Evolutionary conservation across 2,797 vertebrate species (phyloP), one percentile per base, ranked within the genome.

Genomic region (Salarias fasciatus): DNA sequence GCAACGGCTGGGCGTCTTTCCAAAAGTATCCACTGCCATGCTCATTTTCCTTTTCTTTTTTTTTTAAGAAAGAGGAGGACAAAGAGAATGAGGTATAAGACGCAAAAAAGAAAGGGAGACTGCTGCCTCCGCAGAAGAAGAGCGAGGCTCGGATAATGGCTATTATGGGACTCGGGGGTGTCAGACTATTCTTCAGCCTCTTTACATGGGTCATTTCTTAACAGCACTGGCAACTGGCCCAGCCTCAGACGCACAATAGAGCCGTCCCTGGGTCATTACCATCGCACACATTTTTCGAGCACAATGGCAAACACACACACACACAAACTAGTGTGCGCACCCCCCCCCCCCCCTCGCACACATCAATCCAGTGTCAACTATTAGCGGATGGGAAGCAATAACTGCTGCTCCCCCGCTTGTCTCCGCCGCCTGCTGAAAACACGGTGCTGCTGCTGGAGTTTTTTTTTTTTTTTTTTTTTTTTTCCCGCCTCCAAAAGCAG

Each of bases 141-240:
- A 59, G 36, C 2, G 15, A 10, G 42, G 13, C 43, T 46, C 35
- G 64, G 49, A 68, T 75, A 71, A 69, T 36, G 14, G 56, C 80
- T 79, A 70, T 85, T 72, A 73, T 72, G 63, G 51, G 72, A 72
- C 57, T 60, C 35, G 46, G 45, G 70, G 82, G 70, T 79, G 76
- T 80, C 67, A 52, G 44, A 56, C 71, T 75, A 66, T 80, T 85
- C 62, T 80, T 77, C 50, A 70, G 57, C 72, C 73, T 85, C 74
- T 72, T 85, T 63, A 69, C 51, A 67, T 69, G 78, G 83, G 69
- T 85, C 75, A 85, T 76, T 89, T 86, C 78, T 80, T 82, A 70
- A 72, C 69, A 79, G 72, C 58, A 59, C 54, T 84, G 77, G 79
- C 76, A 79, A 65, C 56, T 11, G 57, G 66, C 74, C 78, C 72